These are phyloP conservation scores for Lagopus leucura DNA, from an alignment of 2,113 vertebrate species.

Conservation along the genomic window DNA sequence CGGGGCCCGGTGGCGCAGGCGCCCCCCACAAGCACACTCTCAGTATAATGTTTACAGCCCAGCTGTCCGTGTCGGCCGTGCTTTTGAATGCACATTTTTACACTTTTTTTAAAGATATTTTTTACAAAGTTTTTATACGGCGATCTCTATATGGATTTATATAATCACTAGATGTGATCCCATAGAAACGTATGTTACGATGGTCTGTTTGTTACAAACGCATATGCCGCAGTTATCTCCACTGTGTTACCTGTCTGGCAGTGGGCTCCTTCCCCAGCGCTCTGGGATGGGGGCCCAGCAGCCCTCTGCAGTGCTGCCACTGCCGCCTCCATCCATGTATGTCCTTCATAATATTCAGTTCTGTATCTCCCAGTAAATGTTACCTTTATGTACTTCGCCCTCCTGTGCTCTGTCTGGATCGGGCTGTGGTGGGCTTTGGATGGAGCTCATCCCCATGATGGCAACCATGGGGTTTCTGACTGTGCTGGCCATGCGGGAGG, in stretches of 20 bases:
- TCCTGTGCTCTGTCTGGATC: constrained; percentile 60
- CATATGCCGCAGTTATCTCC: constrained; percentile 80
- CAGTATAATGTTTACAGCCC: constrained; percentile 93
- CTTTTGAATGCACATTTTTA: constrained; percentile 88
- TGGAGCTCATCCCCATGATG: background rate
- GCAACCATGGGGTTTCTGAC: background rate
- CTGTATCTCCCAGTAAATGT: constrained; percentile 84
- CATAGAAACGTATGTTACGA: constrained; percentile 87
- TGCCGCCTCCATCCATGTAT: constrained; percentile 78
- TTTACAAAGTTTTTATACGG: constrained; percentile 92
- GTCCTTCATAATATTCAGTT: constrained; percentile 82
- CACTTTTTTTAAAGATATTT: constrained; percentile 86
- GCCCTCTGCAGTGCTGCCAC: constrained; percentile 9
- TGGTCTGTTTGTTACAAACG: constrained; percentile 87
- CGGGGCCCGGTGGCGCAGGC: constrained; percentile 89
- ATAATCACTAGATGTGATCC: constrained; percentile 92
- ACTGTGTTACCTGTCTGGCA: constrained; percentile 76
- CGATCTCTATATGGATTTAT: constrained; percentile 93
- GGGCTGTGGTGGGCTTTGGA: background rate
- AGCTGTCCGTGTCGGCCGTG: constrained; percentile 85
- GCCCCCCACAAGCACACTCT: constrained; percentile 92
- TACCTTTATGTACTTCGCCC: constrained; percentile 66
- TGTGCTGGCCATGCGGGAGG: accelerated
- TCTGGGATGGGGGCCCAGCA: constrained; percentile 21
- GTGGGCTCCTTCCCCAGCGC: constrained; percentile 52